These are phyloP conservation scores for Scaptomyza hsui DNA, from an alignment of 1,140 invertebrate genomes.

Conservation along the genomic window DNA sequence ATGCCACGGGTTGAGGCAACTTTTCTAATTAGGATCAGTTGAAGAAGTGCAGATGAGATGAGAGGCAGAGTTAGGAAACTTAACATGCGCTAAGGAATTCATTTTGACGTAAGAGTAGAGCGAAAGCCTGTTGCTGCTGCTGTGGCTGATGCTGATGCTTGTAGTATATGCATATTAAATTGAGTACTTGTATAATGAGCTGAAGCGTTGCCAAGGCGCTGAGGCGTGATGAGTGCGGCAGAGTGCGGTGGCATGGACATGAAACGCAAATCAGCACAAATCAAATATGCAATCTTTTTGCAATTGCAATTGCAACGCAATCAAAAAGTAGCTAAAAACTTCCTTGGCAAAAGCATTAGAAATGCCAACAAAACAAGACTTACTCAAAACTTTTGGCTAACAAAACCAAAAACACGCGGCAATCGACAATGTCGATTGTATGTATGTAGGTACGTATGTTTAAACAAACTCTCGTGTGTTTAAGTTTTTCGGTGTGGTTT, in stretches of 20 bases:
- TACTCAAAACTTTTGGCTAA: slow-evolving; percentile 56
- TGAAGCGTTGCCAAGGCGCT: slow-evolving; percentile 34
- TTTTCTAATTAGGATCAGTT: slow-evolving; percentile 73
- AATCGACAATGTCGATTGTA: slow-evolving; percentile 70
- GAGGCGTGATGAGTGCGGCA: slow-evolving; percentile 2
- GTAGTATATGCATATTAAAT: slow-evolving; percentile 60
- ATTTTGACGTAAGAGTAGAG: neutral
- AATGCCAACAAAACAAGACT: slow-evolving; percentile 67
- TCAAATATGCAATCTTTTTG: slow-evolving; percentile 63
- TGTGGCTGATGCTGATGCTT: neutral
- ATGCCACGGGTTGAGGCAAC: slow-evolving; percentile 51
- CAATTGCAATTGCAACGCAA: slow-evolving; percentile 41
- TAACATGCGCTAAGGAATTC: slow-evolving; percentile 17
- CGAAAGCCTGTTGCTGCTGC: slow-evolving; percentile 13
- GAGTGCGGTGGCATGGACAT: too few relatives aligned
- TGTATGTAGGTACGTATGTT: neutral
- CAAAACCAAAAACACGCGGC: slow-evolving; percentile 63
- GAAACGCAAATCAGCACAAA: slow-evolving; percentile 52
- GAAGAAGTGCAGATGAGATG: slow-evolving; percentile 4
- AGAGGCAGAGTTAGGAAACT: neutral
- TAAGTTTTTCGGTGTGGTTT: slow-evolving; percentile 18
- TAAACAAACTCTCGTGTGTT: slow-evolving; percentile 4
- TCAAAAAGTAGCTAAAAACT: slow-evolving; percentile 46
- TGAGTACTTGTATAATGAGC: slow-evolving; percentile 40
- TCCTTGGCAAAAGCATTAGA: slow-evolving; percentile 53